Evolutionary conservation across 2,888 invertebrate species (phyloP).

Genomic region (Drosophila dives): DNA sequence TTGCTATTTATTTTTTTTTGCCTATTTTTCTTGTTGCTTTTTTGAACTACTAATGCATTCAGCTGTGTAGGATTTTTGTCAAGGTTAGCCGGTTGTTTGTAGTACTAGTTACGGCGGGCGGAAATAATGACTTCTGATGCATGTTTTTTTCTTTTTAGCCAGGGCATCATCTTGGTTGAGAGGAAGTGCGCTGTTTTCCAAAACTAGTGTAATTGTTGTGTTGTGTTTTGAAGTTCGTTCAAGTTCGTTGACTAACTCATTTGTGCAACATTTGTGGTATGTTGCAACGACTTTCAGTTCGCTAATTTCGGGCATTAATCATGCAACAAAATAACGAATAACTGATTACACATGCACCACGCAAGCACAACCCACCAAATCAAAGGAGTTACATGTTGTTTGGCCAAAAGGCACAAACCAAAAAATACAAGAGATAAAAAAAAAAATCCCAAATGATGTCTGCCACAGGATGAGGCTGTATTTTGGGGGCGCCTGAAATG

Average conservation of each 20-base stretch:
- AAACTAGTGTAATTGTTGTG: constrained; percentile 62
- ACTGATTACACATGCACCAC: constrained; percentile 78
- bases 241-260: constrained; percentile 78
- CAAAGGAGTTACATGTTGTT: constrained; percentile 56
- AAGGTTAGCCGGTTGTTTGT: constrained; percentile 77
- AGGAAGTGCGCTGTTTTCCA: constrained; percentile 54
- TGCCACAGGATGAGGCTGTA: constrained; percentile 59
- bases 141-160: constrained; percentile 21
- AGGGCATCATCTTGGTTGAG: constrained; percentile 55
- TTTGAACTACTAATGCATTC: constrained; percentile 84
- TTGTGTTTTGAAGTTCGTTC: constrained; percentile 64
- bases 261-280: constrained; percentile 54
- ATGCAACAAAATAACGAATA: constrained; percentile 65
- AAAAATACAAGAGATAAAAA: not conserved
- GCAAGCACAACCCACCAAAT: constrained; percentile 69
- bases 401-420: constrained; percentile 65
- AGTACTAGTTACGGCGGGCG: constrained; percentile 55
- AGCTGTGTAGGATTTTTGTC: constrained; percentile 84
- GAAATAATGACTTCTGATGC: constrained; percentile 79
- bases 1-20: constrained; percentile 27
- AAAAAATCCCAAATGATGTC: constrained; percentile 28
- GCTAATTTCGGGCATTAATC: constrained; percentile 80
- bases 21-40: constrained; percentile 33
- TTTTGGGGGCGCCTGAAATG: constrained; percentile 72
- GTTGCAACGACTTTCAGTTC: constrained; percentile 58